Evolutionary conservation across 2,113 vertebrate species (phyloP).

Genomic region (Brachyistius frenatus): DNA sequence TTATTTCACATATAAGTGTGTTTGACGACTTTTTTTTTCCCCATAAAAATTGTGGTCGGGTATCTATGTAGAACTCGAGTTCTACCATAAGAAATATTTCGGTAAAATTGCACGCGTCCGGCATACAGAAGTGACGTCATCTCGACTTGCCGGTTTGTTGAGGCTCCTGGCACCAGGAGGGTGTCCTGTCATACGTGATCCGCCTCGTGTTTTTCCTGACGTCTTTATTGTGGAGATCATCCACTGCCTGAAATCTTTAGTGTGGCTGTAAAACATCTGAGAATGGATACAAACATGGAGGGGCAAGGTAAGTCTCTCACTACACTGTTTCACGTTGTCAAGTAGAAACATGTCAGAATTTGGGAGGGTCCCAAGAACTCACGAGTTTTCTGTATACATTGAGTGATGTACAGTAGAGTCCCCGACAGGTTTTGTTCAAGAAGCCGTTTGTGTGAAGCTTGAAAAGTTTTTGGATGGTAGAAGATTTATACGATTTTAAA

Average conservation of each 20-base stretch:
- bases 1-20: too few species aligned
- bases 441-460: neutral
- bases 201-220: too few species aligned
- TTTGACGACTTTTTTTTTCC: too few species aligned
- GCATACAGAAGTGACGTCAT: slow-evolving; percentile 33
- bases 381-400: neutral
- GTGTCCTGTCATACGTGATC: neutral
- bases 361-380: neutral
- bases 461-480: neutral
- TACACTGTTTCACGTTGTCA: neutral
- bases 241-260: neutral
- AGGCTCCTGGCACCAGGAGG: neutral
- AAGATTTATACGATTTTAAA: neutral
- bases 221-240: neutral
- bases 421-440: neutral
- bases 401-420: neutral
- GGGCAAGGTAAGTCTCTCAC: slow-evolving; percentile 45
- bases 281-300: slow-evolving; percentile 23
- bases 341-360: neutral
- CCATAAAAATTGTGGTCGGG: too few species aligned
- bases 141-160: neutral
- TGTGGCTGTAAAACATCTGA: neutral
- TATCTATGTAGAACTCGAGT: too few species aligned
- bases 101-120: neutral
- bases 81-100: too few species aligned